phyloP scores from a whole-genome alignment of 2,888 invertebrate species.

The Apeira syringaria region DNA sequence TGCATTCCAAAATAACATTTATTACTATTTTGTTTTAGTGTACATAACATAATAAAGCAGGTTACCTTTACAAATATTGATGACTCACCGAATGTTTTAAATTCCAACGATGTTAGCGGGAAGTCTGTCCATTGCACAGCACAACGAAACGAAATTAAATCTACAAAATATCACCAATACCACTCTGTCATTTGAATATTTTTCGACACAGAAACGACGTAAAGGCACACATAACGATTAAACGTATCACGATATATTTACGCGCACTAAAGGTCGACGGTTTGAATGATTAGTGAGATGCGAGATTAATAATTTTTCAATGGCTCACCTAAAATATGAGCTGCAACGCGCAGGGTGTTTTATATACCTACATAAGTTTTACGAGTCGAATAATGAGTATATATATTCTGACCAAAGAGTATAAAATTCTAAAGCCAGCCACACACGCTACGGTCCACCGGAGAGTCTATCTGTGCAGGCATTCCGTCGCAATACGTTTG shows the following conservation, averaged over 20 bases:
- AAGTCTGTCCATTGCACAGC: slow-evolving; percentile 74
- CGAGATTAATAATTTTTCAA: slow-evolving; percentile 69
- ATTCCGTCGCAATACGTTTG: too few species aligned
- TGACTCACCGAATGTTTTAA: slow-evolving; percentile 82
- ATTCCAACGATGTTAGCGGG: slow-evolving; percentile 78
- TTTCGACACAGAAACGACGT: slow-evolving; percentile 57
- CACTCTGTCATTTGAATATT: slow-evolving; percentile 57
- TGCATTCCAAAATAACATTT: too few species aligned
- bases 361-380: too few species aligned
- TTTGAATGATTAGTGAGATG: slow-evolving; percentile 50
- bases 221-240: slow-evolving; percentile 56
- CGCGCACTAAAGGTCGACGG: slow-evolving; percentile 48
- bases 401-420: too few species aligned
- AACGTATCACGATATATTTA: slow-evolving; percentile 44
- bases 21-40: too few species aligned
- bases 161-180: slow-evolving; percentile 69
- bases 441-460: too few species aligned
- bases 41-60: too few species aligned
- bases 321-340: slow-evolving; percentile 75
- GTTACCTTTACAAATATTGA: slow-evolving; percentile 34
- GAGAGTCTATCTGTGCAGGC: too few species aligned
- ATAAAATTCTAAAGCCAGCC: too few species aligned
- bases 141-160: slow-evolving; percentile 64
- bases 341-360: too few species aligned
- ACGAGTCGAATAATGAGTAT: too few species aligned